Base-by-base conservation (phyloP, 2,797 vertebrate genomes). In the Poliocrania exsul region DNA sequence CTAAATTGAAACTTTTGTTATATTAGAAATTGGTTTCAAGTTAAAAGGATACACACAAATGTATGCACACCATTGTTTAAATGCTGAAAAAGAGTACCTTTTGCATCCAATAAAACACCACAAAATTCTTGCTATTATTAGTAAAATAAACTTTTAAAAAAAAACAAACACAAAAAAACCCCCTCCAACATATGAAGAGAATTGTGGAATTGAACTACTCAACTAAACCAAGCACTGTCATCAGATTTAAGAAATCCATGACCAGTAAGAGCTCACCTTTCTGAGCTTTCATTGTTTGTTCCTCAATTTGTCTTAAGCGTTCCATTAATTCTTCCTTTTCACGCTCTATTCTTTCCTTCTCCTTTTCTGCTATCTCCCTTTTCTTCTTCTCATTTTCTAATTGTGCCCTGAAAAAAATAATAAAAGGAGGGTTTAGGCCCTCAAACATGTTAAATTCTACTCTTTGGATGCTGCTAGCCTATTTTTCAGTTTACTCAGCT, bases 311-410 rank as follows among this genome's bases (percentile, higher is more conserved):
- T 75, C 97, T 98, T 82, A 99, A 98, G 33, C 99, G 98, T 97
- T 99, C 98, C 97, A 99, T 99, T 85, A 99, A 98, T 96, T 99
- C 99, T n/a, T 99, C 99, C 88, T 99, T 99, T 97, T 99, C 99
- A 31, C 98, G 98, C 92, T 99, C 99, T 98, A 99, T 99, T 98
- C 98, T 98, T 91, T 99, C 99, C 95, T 99, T 99, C 96, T 99
- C 99, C 53, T 99, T 99, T 98, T 99, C 99, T 28, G 99, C 99
- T 61, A 98, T 98, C 96, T 99, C 99, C 57, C 99, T 98, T 96
- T 99, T 99, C 97, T 99, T 99, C 98, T 99, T 99, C 97, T 99
- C 99, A 79, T 99, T 99, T 97, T 99, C 99, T 96, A 99, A 98
- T 75, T 99, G 99, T 86, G 99, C 99, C 97, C 99, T 99, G 96